These are phyloP conservation scores for Petrocephalus zakoni DNA, from an alignment of 2,113 vertebrate species.

Conservation along the genomic window DNA sequence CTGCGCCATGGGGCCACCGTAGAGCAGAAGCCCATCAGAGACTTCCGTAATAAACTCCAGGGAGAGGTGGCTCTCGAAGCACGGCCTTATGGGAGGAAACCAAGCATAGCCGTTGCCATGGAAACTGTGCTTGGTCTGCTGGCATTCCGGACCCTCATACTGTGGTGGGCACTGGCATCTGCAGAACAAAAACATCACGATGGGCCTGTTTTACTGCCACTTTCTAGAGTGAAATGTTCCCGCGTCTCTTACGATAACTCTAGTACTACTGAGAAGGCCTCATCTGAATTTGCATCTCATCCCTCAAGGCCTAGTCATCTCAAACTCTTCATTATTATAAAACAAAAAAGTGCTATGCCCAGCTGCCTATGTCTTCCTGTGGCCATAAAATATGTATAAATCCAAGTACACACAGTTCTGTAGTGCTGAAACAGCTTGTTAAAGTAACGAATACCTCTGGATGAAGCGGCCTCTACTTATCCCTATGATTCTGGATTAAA, in stretches of 20 bases:
- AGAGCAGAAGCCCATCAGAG: constrained; percentile 74
- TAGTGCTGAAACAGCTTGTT: neutral
- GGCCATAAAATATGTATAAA: neutral
- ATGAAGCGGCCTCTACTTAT: neutral
- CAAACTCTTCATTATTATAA: neutral
- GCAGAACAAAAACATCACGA: constrained; percentile 32
- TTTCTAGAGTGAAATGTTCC: neutral
- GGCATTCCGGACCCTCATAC: constrained; percentile 79
- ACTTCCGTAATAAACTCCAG: constrained; percentile 81
- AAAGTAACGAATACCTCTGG: neutral
- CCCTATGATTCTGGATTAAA: neutral
- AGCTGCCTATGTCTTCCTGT: too few species aligned
- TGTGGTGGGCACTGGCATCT: constrained; percentile 78
- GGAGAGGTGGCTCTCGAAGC: constrained; percentile 76
- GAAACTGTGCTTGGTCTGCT: constrained; percentile 85
- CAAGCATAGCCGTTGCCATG: constrained; percentile 81
- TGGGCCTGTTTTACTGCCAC: neutral
- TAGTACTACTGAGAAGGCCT: neutral
- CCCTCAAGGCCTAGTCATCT: neutral
- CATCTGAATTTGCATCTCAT: neutral
- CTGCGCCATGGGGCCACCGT: constrained; percentile 74
- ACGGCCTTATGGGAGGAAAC: constrained; percentile 78
- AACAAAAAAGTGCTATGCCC: neutral
- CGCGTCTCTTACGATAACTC: neutral
- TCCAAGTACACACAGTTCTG: neutral